phyloP scores from a whole-genome alignment of 2,113 vertebrate species.

The Nesospiza acunhae region DNA sequence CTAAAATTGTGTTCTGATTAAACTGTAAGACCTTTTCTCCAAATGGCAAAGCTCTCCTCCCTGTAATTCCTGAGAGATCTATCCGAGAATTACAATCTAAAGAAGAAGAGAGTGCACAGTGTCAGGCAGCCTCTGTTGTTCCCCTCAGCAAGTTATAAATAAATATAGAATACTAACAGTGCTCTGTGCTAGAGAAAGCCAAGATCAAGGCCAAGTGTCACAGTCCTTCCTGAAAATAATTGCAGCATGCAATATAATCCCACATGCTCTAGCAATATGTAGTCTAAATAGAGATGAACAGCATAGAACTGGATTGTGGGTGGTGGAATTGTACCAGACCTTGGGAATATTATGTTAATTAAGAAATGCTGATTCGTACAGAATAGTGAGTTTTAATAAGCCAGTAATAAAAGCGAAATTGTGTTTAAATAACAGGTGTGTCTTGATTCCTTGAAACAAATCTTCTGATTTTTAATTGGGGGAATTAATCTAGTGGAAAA shows the following conservation, averaged over 20 bases:
- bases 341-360: constrained; percentile 40
- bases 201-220: constrained; percentile 63
- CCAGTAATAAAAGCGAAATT: constrained; percentile 14
- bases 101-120: not conserved
- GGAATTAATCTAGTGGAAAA: constrained; percentile 49
- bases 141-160: constrained; percentile 51
- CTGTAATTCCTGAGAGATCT: not conserved
- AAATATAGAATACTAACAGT: constrained; percentile 36
- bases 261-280: not conserved
- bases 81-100: not conserved
- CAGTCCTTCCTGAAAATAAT: constrained; percentile 52
- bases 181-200: constrained; percentile 16
- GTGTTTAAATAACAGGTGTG: not conserved
- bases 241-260: constrained; percentile 41
- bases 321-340: constrained; percentile 2
- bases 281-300: constrained; percentile 30
- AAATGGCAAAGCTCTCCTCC: constrained; percentile 28
- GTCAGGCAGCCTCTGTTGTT: constrained; percentile 22
- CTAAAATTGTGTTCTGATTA: constrained; percentile 36
- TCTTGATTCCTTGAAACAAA: constrained; percentile 6
- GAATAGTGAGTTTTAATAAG: constrained; percentile 3
- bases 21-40: constrained; percentile 23
- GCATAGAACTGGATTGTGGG: not conserved
- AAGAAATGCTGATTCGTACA: constrained; percentile 25
- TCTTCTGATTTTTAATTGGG: constrained; percentile 1